Evolutionary conservation across 2,888 invertebrate genomes (phyloP).

Genomic region (Clitarchus hookeri): DNA sequence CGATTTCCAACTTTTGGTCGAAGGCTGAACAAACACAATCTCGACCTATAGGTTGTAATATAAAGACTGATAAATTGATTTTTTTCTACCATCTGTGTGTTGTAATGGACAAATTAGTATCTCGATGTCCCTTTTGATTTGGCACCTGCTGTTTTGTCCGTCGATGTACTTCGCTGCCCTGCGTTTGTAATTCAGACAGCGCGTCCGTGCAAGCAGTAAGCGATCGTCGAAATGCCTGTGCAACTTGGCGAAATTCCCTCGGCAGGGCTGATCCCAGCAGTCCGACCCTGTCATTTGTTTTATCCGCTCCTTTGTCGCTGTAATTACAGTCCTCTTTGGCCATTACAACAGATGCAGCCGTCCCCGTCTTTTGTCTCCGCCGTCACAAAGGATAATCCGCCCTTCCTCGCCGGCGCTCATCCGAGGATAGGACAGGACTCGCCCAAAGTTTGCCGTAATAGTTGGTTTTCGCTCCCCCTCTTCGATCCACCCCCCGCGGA

Average conservation of each 20-base stretch:
- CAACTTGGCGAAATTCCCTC: neutral
- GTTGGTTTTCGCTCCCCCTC: neutral
- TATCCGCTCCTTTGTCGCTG: slow-evolving; percentile 14
- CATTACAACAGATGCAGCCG: neutral
- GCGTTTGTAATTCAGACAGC: no score
- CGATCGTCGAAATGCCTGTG: neutral
- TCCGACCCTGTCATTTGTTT: neutral
- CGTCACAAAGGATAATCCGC: neutral
- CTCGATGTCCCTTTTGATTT: no score
- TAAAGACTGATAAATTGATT: no score
- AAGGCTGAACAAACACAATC: no score
- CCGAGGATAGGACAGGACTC: neutral
- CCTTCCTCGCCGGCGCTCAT: neutral
- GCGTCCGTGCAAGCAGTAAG: neutral
- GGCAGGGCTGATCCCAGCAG: neutral
- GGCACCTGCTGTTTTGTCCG: no score
- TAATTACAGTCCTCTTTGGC: neutral
- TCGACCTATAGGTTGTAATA: no score
- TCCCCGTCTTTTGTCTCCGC: neutral
- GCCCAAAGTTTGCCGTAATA: neutral
- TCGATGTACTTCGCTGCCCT: no score
- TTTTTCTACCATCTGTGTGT: no score
- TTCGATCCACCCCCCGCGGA: neutral
- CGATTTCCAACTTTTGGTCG: no score
- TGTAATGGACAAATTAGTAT: no score